A percentile compares a stretch with the other conserved stretches of the same genome.
Conservation (phyloP, 1,140 invertebrate species). For the Neodiprion pinetum region DNA sequence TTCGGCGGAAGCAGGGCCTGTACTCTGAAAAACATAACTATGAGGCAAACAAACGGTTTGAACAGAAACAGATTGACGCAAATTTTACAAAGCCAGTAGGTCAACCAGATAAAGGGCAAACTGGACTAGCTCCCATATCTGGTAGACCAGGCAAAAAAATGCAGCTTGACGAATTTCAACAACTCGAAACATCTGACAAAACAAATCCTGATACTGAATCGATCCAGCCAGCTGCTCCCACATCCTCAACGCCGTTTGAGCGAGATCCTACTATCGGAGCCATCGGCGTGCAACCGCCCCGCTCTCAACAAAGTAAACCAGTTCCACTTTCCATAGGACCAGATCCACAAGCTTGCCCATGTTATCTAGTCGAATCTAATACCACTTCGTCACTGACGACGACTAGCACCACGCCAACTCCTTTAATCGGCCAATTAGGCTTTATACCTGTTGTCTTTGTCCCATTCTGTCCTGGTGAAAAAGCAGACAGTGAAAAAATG, state of each 20-base stretch:
- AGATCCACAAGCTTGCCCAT: slow-evolving; percentile 47
- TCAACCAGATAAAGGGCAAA: slow-evolving; percentile 20
- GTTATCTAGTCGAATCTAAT: slow-evolving; percentile 45
- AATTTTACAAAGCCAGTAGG: slow-evolving; percentile 32
- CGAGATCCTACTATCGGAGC: slow-evolving; percentile 29
- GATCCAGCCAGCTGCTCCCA: background rate
- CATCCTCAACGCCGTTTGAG: slow-evolving; percentile 9
- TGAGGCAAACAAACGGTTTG: slow-evolving; percentile 6
- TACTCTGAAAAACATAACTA: background rate
- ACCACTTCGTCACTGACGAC: slow-evolving; percentile 29
- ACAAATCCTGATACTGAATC: background rate
- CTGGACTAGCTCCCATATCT: slow-evolving; percentile 14
- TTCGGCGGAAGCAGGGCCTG: background rate
- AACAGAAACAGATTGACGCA: slow-evolving; percentile 13
- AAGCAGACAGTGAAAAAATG: slow-evolving; percentile 54
- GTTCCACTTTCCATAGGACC: slow-evolving; percentile 44
- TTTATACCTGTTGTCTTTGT: slow-evolving; percentile 69
- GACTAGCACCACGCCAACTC: slow-evolving; percentile 30
- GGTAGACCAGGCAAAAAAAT: slow-evolving; percentile 20
- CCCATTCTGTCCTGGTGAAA: slow-evolving; percentile 65
- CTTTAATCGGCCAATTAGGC: slow-evolving; percentile 52
- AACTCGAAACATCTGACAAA: background rate
- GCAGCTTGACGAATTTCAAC: background rate
- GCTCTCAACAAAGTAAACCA: slow-evolving; percentile 38
- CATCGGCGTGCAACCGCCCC: slow-evolving; percentile 43